Conservation (phyloP, 2,888 invertebrate genomes). For the Tridacna crocea region DNA sequence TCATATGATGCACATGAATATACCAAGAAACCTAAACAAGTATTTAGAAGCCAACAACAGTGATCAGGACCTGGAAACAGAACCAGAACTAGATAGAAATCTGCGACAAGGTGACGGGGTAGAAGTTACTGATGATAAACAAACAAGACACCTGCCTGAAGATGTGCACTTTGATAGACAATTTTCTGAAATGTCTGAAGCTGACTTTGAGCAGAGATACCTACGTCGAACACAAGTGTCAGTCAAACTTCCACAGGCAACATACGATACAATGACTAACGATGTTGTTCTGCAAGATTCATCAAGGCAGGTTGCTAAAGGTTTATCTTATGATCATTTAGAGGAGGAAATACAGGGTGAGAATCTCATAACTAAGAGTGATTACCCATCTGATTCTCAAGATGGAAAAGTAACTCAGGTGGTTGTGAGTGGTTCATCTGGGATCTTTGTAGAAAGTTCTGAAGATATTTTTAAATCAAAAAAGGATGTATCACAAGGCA, state of each 20-base stretch:
- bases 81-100: not conserved
- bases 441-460: too few species aligned
- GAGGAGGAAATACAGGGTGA: not conserved
- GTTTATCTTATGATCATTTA: conserved; percentile 14
- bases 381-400: not conserved
- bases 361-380: not conserved
- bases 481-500: not conserved
- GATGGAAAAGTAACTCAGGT: conserved; percentile 10
- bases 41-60: conserved; percentile 19
- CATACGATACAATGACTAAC: conserved; percentile 54
- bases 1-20: conserved; percentile 15
- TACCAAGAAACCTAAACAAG: conserved; percentile 51
- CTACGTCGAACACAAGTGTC: conserved; percentile 58
- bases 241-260: conserved; percentile 58
- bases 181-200: conserved; percentile 32
- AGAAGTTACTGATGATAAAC: conserved; percentile 20
- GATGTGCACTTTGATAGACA: conserved; percentile 4
- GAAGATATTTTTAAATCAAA: not conserved
- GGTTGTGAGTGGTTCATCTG: not conserved
- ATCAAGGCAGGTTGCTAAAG: conserved; percentile 29
- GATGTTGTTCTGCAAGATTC: conserved; percentile 2
- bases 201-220: conserved; percentile 44
- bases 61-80: not conserved
- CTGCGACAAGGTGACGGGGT: conserved; percentile 49
- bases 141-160: conserved; percentile 2